Base-by-base conservation (phyloP, 1,140 invertebrate species). In the Aphelenchoides fujianensis region DNA sequence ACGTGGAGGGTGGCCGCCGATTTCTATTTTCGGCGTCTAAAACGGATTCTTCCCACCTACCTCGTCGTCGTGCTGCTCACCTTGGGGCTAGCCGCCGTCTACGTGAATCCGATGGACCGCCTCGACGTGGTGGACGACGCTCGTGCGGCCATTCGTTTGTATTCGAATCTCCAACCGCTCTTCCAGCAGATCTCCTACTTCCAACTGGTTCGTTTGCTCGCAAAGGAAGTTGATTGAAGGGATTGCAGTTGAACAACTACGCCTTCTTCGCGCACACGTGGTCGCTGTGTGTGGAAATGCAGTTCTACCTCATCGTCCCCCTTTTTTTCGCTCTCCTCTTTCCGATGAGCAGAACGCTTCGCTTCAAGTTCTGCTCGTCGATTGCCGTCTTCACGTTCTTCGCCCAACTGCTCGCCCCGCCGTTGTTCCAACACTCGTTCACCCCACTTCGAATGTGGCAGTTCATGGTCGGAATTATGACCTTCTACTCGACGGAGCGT, bases 391-490 rank as follows among this genome's bases (percentile, higher is more conserved):
- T 59, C 5, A 7, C 55, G 12, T 59, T 5, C 19, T 59, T 59
- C 7, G 55, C 55, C 5, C 55, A 59, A 23, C 19, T 59, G 55
- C 34, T 59, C 5, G 5, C 55, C 28, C 55, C 55, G 28, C 5
- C 19, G 5, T 5, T 19, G 19, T 59, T 59, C 55, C 5, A 5
- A 5, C 55, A 19, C 19, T 27, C 12, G 34, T 59, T 59, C 19
- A 59, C 55, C 12, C 19, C 19, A 16, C 5, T 59, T 5, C 5
- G 19, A 5, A 59, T 59, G 5, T 59, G 55, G 55, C 55, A 59
- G 55, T 59, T 59, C 55, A 59, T 59, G 55, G 34, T 5, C 55
- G 55, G 55, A 59, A 59, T 59, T 5, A 5, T 19, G 5, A 32
- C 23, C 55, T 59, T 7, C 34, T 59, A 59, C 41, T 16, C 41